Conservation (phyloP, 2,797 vertebrate species). For the Protosalanx chinensis region DNA sequence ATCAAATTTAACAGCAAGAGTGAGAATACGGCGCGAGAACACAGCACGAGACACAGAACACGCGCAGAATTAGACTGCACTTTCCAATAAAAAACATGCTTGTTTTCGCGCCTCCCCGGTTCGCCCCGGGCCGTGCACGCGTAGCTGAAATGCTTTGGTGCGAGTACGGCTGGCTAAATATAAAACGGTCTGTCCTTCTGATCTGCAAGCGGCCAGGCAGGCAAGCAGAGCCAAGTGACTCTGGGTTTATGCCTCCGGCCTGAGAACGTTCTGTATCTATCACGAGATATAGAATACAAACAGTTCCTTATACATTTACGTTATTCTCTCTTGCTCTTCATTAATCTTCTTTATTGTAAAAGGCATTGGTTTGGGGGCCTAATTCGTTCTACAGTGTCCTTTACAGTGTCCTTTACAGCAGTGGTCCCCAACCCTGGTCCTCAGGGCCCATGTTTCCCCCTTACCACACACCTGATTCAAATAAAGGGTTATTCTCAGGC, state of each 20-base stretch:
- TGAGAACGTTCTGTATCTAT: constrained; percentile 14
- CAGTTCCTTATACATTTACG: not conserved
- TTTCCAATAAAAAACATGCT: not conserved
- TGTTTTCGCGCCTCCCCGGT: not conserved
- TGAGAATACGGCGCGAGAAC: no score
- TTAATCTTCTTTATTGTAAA: not conserved
- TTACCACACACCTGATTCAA: no score
- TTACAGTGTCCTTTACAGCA: not conserved
- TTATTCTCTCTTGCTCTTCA: no score
- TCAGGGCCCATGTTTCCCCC: no score
- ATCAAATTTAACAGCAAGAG: not conserved
- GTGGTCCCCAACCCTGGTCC: no score
- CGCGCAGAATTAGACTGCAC: not conserved
- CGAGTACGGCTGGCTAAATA: constrained; percentile 49
- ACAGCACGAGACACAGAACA: no score
- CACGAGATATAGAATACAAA: constrained; percentile 2
- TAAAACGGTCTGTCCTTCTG: constrained; percentile 37
- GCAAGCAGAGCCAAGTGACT: constrained; percentile 28
- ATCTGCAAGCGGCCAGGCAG: not conserved
- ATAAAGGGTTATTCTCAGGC: no score
- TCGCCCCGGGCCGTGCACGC: not conserved
- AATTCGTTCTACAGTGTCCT: not conserved
- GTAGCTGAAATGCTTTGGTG: constrained; percentile 37
- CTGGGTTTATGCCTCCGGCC: constrained; percentile 14
- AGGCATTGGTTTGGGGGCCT: not conserved